These are phyloP conservation scores for Cyprinodon variegatus DNA, from an alignment of 2,113 vertebrate genomes.

Conservation along the genomic window DNA sequence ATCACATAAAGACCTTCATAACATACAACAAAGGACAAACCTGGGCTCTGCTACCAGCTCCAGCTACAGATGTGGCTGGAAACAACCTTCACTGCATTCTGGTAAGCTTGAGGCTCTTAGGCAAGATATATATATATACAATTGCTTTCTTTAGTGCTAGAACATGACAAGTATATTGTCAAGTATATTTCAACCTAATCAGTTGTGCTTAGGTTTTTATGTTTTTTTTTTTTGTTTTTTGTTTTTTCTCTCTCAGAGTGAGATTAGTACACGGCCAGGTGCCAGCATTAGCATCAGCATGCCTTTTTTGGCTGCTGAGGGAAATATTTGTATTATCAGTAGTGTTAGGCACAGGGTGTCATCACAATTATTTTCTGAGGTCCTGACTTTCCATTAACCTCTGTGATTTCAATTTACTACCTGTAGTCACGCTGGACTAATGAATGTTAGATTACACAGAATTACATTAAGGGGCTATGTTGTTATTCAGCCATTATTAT, in stretches of 20 bases:
- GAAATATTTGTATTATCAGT: slow-evolving; percentile 54
- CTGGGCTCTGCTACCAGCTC: slow-evolving; percentile 90
- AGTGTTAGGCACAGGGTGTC: slow-evolving; percentile 43
- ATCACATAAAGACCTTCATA: slow-evolving; percentile 91
- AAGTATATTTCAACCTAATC: slow-evolving; percentile 56
- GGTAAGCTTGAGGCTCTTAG: slow-evolving; percentile 81
- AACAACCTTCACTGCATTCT: slow-evolving; percentile 86
- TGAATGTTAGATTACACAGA: slow-evolving; percentile 68
- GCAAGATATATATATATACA: slow-evolving; percentile 9
- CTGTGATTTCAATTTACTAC: slow-evolving; percentile 73
- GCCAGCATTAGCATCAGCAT: slow-evolving; percentile 23
- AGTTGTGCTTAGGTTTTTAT: slow-evolving; percentile 25
- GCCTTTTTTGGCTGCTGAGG: slow-evolving; percentile 22
- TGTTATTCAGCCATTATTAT: slow-evolving; percentile 54
- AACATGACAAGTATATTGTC: slow-evolving; percentile 53
- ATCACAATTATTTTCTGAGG: slow-evolving; percentile 55
- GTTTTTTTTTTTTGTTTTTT: slow-evolving; percentile 34
- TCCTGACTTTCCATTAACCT: slow-evolving; percentile 75
- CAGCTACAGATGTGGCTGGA: slow-evolving; percentile 82
- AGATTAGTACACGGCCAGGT: slow-evolving; percentile 38
- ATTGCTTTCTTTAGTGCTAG: slow-evolving; percentile 38
- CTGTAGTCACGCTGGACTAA: slow-evolving; percentile 60
- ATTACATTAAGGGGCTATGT: slow-evolving; percentile 52
- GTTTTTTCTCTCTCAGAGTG: slow-evolving; percentile 38
- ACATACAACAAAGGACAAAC: slow-evolving; percentile 96